Evolutionary conservation across 1,140 invertebrate genomes (phyloP), one percentile per base, ranked within the genome.

Genomic region (Polypedilum vanderplanki): DNA sequence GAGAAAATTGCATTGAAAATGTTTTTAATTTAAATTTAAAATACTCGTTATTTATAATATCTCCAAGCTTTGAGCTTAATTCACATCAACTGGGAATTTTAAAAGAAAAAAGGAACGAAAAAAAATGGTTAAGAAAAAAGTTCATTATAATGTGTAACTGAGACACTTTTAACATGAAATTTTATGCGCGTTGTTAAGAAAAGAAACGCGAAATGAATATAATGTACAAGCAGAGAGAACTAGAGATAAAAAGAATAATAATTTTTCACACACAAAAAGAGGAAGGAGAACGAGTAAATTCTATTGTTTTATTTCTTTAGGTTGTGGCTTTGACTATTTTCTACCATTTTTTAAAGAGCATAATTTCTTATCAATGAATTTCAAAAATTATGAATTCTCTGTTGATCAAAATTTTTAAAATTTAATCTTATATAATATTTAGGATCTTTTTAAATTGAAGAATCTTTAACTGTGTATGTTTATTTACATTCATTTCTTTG

Each of bases 161-260:
- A 73, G 33, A 33, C 33, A 73, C 20, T 33, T 73, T 73, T 12
- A 33, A 73, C 22, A 24, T 15, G 70, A 73, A 18, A 33, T 33
- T 73, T 24, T 22, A 73, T 15, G 20, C 18, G 10, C 70, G 17
- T 33, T 73, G 1, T 12, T 22, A 73, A 15, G 7, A 73, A 73
- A 4, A 24, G 24, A 73, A 33, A 73, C 9, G 24, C 7, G 67
- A 73, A 20, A 20, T 22, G 9, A 73, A 73, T 15, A 73, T 7
- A 70, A n/a, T 18, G 4, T 18, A 40, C 18, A 73, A 73, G 20
- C 9, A 73, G 70, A 22, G 70, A 73, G 70, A n/a, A n/a, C n/a
- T 33, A 41, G 40, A 40, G n/a, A 74, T n/a, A 41, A 22, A 75
- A 33, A 75, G 41, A 75, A 40, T 74, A 18, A 57, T 57, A 24